Evolutionary conservation across 2,888 invertebrate species (phyloP), one percentile per base, ranked within the genome.

Genomic region (Noctua fimbriata): DNA sequence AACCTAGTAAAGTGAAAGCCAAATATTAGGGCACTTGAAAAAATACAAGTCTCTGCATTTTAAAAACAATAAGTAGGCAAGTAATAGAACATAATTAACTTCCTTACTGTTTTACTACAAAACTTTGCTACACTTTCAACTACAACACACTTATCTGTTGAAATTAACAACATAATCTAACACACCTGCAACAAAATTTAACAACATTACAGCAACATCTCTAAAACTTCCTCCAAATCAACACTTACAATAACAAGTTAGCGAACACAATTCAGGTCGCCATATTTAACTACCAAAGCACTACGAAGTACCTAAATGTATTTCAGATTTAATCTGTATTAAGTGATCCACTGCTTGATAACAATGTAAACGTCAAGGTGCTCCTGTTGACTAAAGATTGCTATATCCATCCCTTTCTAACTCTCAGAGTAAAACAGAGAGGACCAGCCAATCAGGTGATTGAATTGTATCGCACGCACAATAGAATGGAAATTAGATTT

Each of bases 401-500:
- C 14, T 73, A 70, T 69, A 36, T 52, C 52, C 63, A 12, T 84
- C 84, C n/a, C 66, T 63, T n/a, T 85, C 80, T 66, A 52, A 49
- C 78, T 65, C 7, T 0, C 28, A 78, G 69, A 70, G 81, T 77
- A 14, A 74, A 75, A 87, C 10, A 79, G 77, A 73, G 84, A 82
- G 28, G 60, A 78, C 47, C 24, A 71, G 82, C 80, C 86, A 89
- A 89, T 87, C 89, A 88, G 83, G 86, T 87, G 89, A 90, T 90
- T 86, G 84, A 87, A 89, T 90, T 89, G 84, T 88, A 89, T 89
- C 78, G 77, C 78, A 79, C 78, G 83, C 78, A 88, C 79, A 87
- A 85, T 84, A 79, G 76, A 86, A 89, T 87, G 76, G 85, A 87
- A 89, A 89, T 88, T 85, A 89, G 89, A 88, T 89, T 89, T 82